A percentile compares a stretch with the other conserved stretches of the same genome.
phyloP scores from a whole-genome alignment of 2,113 vertebrate species.

The Dipodomys ordii region DNA sequence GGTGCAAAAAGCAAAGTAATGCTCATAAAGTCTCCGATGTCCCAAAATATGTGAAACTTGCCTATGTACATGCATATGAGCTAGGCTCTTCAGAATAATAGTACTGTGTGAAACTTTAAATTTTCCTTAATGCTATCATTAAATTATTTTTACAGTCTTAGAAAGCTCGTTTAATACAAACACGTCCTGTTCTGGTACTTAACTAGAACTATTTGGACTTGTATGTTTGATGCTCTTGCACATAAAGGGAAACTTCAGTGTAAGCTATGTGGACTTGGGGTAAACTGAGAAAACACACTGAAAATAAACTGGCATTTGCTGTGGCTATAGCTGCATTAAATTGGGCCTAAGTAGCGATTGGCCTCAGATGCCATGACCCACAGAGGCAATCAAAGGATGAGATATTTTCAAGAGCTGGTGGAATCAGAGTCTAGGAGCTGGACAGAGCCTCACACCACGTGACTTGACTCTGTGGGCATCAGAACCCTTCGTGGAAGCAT shows the following conservation, averaged over 20 bases:
- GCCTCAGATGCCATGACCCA: conserved; percentile 23
- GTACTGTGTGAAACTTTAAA: background rate
- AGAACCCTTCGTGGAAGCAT: background rate
- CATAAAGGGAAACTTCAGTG: background rate
- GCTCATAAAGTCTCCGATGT: background rate
- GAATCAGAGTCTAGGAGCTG: background rate
- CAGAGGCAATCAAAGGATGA: conserved; percentile 43
- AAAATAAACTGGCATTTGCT: conserved; percentile 6
- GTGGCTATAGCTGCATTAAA: conserved; percentile 12
- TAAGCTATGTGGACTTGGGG: background rate
- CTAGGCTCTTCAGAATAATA: background rate
- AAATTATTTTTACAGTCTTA: background rate
- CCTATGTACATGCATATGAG: background rate
- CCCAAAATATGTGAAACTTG: background rate
- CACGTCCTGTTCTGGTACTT: background rate
- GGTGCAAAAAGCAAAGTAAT: background rate
- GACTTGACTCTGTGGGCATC: background rate
- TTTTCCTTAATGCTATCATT: background rate
- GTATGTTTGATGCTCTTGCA: background rate
- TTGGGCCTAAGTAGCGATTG: conserved; percentile 61
- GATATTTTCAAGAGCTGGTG: background rate
- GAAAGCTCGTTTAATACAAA: background rate
- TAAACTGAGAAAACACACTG: background rate
- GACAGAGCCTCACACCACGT: background rate
- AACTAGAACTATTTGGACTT: background rate